Percentiles rank a stretch among this genome's conserved stretches.
Conservation (phyloP, 1,140 invertebrate genomes). For the Cotesia glomerata region DNA sequence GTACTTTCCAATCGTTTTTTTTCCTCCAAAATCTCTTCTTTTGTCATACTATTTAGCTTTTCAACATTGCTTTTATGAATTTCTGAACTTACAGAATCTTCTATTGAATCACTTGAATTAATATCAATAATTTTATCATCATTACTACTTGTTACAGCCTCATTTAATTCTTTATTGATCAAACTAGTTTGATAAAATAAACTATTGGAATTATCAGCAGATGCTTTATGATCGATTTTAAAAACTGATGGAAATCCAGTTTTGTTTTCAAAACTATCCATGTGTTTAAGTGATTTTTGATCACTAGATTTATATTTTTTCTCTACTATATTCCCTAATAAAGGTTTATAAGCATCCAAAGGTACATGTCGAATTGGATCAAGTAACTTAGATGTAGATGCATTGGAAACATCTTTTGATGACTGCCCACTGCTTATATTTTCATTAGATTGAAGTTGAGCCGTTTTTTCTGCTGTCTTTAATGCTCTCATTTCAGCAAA, state of each 20-base stretch:
- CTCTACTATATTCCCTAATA: constrained; percentile 70
- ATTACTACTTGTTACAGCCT: neutral
- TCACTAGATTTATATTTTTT: constrained; percentile 52
- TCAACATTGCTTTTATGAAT: constrained; percentile 80
- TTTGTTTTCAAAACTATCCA: constrained; percentile 6
- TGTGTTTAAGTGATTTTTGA: constrained; percentile 33
- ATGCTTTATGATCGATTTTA: constrained; percentile 19
- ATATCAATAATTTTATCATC: constrained; percentile 11
- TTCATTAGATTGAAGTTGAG: constrained; percentile 38
- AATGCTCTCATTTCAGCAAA: constrained; percentile 41
- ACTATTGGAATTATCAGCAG: neutral
- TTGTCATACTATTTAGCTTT: constrained; percentile 72
- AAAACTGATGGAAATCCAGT: constrained; percentile 53
- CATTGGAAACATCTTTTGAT: constrained; percentile 1
- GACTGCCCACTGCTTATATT: constrained; percentile 36
- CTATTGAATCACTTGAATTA: constrained; percentile 23
- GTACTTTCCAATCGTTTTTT: constrained; percentile 70
- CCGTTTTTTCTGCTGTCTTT: constrained; percentile 33
- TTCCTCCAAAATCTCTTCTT: constrained; percentile 79
- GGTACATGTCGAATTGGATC: constrained; percentile 63
- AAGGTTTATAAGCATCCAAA: constrained; percentile 54
- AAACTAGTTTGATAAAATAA: constrained; percentile 4
- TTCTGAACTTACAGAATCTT: constrained; percentile 46
- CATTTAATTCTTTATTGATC: neutral
- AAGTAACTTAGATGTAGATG: neutral